phyloP scores from a whole-genome alignment of 2,113 vertebrate genomes.

The Tiliqua scincoides region DNA sequence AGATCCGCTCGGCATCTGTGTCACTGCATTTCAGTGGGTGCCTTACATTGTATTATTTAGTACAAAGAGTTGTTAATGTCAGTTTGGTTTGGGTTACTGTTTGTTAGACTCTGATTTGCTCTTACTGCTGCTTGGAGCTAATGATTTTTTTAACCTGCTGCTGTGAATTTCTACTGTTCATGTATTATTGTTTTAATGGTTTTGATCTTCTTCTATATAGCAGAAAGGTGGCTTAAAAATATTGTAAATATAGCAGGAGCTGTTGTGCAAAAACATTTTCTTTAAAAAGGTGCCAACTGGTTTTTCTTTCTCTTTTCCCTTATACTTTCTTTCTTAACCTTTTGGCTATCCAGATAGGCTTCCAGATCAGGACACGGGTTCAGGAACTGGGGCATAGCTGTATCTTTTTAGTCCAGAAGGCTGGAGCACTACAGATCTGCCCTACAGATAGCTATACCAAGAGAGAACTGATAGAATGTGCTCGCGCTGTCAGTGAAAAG shows the following conservation, averaged over 20 bases:
- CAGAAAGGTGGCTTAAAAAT: not conserved
- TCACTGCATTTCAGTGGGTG: too few relatives aligned
- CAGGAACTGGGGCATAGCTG: conserved; percentile 97
- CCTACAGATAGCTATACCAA: conserved; percentile 97
- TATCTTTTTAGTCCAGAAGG: conserved; percentile 97
- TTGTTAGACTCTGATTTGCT: too few relatives aligned
- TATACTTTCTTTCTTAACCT: conserved; percentile 1
- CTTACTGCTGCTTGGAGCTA: too few relatives aligned
- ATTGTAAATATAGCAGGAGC: not conserved
- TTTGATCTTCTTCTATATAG: too few relatives aligned
- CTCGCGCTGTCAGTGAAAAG: conserved; percentile 94
- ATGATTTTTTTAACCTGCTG: too few relatives aligned
- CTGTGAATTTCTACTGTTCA: too few relatives aligned
- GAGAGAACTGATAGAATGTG: conserved; percentile 94
- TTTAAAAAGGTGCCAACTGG: not conserved
- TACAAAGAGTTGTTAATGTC: too few relatives aligned
- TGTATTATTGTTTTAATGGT: too few relatives aligned
- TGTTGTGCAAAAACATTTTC: not conserved
- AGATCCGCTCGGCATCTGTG: too few relatives aligned
- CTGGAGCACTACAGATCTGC: conserved; percentile 94
- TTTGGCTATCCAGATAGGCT: conserved; percentile 85
- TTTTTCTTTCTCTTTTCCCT: not conserved
- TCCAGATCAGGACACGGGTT: conserved; percentile 92
- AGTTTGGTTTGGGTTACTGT: too few relatives aligned
- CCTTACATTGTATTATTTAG: too few relatives aligned